Evolutionary conservation across 2,113 vertebrate genomes (phyloP).

Genomic region (Meleagris gallopavo): DNA sequence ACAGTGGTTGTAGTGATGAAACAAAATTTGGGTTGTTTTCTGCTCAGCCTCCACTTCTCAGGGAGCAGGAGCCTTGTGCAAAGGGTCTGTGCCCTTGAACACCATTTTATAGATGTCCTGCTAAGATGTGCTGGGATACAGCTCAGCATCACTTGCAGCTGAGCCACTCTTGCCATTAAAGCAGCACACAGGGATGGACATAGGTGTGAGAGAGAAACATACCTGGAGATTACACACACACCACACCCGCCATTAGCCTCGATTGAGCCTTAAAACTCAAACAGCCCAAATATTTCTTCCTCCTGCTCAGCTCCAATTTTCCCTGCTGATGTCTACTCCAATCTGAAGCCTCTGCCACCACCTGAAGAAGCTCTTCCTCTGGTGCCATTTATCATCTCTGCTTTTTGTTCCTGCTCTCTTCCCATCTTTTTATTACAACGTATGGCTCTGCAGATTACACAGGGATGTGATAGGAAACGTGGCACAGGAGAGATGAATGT

Average conservation of each 20-base stretch:
- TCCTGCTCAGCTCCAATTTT: background rate
- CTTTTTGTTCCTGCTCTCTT: background rate
- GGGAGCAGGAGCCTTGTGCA: background rate
- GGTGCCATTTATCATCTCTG: background rate
- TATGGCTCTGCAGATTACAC: background rate
- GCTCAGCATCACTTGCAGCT: background rate
- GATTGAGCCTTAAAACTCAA: background rate
- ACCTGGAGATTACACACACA: background rate
- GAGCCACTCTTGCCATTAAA: background rate
- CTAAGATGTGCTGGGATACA: accelerated
- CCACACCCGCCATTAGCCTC: background rate
- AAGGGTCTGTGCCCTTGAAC: background rate
- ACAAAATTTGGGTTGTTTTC: background rate
- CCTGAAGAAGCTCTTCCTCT: background rate
- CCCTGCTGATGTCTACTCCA: accelerated
- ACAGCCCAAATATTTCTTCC: background rate
- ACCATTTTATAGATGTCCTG: background rate
- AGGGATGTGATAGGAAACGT: background rate
- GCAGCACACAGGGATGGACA: background rate
- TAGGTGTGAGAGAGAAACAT: background rate
- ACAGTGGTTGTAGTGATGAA: background rate
- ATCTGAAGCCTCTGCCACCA: background rate
- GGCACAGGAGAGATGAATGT: background rate
- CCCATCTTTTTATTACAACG: background rate
- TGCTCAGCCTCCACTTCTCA: background rate